phyloP scores from a whole-genome alignment of 2,113 vertebrate species.

The Trematomus loennbergii region DNA sequence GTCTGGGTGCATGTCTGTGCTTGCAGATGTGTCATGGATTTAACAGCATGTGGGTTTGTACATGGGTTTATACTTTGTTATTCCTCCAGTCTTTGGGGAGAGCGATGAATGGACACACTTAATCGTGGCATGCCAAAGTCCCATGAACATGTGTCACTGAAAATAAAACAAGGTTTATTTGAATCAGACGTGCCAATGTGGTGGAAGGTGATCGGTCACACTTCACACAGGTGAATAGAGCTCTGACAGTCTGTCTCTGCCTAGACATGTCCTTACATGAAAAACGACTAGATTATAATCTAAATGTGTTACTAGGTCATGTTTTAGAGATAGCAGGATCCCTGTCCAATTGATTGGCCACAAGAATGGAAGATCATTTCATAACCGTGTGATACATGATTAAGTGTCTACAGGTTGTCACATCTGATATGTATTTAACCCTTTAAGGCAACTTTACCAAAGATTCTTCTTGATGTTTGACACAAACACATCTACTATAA shows the following conservation, averaged over 20 bases:
- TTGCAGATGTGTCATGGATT: constrained; percentile 43
- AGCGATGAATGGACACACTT: constrained; percentile 9
- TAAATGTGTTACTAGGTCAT: constrained; percentile 62
- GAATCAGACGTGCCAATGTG: not conserved
- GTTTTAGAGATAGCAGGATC: constrained; percentile 20
- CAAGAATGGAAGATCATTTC: constrained; percentile 31
- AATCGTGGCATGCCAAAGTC: not conserved
- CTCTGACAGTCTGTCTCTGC: not conserved
- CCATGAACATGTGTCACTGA: constrained; percentile 19
- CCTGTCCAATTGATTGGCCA: constrained; percentile 49
- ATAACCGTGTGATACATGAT: constrained; percentile 16
- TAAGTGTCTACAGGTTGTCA: constrained; percentile 10
- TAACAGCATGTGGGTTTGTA: constrained; percentile 31
- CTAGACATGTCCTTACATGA: constrained; percentile 30
- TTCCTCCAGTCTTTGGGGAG: constrained; percentile 4
- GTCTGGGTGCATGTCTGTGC: constrained; percentile 31
- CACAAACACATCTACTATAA: not conserved
- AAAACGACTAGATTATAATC: constrained; percentile 29
- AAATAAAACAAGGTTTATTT: constrained; percentile 41
- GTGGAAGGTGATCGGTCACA: constrained; percentile 17
- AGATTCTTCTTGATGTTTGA: not conserved
- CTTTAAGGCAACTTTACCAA: not conserved
- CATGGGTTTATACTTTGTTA: constrained; percentile 10
- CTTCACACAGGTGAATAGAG: not conserved
- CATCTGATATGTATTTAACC: constrained; percentile 1